Percentiles rank a stretch among this genome's conserved stretches.
phyloP scores from a whole-genome alignment of 1,140 invertebrate species.

The Trichonephila inaurata region DNA sequence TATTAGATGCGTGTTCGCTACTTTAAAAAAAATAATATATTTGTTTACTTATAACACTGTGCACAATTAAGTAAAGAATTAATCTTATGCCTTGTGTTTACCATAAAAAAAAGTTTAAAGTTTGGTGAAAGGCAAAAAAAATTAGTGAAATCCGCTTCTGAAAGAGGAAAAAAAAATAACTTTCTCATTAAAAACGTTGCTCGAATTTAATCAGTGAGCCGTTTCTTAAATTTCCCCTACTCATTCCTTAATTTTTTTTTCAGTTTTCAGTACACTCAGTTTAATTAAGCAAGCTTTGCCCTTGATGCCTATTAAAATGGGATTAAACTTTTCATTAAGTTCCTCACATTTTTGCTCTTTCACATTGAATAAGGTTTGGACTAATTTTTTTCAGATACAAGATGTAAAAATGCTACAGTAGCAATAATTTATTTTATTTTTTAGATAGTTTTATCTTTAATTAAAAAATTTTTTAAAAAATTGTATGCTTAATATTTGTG shows the following conservation, averaged over 20 bases:
- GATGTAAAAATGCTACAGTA: too few species aligned
- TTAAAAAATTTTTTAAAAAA: too few species aligned
- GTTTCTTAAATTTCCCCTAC: background rate
- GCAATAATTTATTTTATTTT: too few species aligned
- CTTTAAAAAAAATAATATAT: background rate
- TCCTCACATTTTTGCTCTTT: background rate
- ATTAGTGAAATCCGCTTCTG: background rate
- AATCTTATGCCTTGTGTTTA: background rate
- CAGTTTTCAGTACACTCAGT: background rate
- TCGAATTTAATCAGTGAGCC: slow-evolving; percentile 1
- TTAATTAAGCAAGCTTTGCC: background rate
- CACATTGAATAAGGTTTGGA: background rate
- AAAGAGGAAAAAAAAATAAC: background rate
- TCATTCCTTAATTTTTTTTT: background rate
- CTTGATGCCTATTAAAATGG: background rate
- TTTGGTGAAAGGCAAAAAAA: background rate
- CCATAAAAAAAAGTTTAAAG: background rate
- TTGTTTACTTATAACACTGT: background rate
- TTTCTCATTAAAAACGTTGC: background rate
- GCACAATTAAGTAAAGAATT: background rate
- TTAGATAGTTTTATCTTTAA: too few species aligned
- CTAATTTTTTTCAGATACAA: background rate
- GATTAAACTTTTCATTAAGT: background rate
- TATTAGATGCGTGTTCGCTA: background rate
- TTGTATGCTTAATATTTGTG: too few species aligned